Evolutionary conservation across 2,888 invertebrate genomes (phyloP), one percentile per base, ranked within the genome.

Genomic region (Melipona bicolor): DNA sequence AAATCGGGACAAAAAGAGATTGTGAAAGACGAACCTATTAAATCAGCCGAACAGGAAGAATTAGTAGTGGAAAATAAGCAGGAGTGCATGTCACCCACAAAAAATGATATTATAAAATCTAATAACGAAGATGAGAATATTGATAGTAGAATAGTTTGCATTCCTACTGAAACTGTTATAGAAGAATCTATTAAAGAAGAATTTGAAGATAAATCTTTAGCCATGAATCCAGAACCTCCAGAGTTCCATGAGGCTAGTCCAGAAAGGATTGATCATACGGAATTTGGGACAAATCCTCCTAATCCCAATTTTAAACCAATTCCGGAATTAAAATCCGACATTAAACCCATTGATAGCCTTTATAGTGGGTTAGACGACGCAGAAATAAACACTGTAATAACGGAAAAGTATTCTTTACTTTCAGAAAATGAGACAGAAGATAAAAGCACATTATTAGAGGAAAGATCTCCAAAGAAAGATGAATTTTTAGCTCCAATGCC

Each of bases 401-500:
- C 93, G 1, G 93, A 92, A 32, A 92, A 93, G 59, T 92, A 93
- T 81, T 88, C 92, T 13, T 59, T 91, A 11, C 77, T 92, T 3
- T 91, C 93, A 11, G 90, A 91, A 56, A 82, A 88, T 13, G 90
- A 90, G 24, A 73, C 83, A 3, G 89, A 90, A 59, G 83, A 87
- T n/a, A 89, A 90, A 69, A 84, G 78, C 62, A 77, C 87, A 64
- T 85, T 92, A 21, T 79, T 89, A 21, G 87, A 90, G 64, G 91
- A 91, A 21, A 89, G 91, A 36, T 93, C 93, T 1, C 93, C 92
- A 27, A 94, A 92, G 80, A 93, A 96, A 90, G 95, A 95, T 72
- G 97, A 97, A 93, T 96, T 97, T 93, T 94, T 97, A 74, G 97
- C 97, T 24, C 96, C 96, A 3, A 90, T 97, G 81, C 98, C 98